These are phyloP conservation scores for Drosophila aldrichi DNA, from an alignment of 2,888 invertebrate species.

Conservation along the genomic window DNA sequence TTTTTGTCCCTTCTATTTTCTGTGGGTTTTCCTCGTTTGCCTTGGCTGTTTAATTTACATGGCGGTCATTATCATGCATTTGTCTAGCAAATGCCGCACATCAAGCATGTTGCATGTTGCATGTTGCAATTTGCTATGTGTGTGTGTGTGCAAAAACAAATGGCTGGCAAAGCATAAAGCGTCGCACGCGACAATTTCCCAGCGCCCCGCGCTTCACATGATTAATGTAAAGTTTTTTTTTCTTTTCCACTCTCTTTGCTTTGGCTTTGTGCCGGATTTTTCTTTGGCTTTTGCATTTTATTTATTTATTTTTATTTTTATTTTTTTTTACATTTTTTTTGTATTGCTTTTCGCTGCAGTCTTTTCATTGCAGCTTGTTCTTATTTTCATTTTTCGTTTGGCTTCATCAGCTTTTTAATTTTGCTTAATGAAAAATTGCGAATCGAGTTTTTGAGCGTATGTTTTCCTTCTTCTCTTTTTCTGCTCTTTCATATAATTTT, in stretches of 20 bases:
- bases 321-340: conserved; percentile 10
- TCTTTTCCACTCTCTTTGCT: conserved; percentile 13
- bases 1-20: conserved; percentile 7
- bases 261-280: conserved; percentile 29
- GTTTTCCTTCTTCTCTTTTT: conserved; percentile 4
- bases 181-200: conserved; percentile 70
- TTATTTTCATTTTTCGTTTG: conserved; percentile 28
- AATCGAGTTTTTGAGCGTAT: conserved; percentile 16
- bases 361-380: conserved; percentile 26
- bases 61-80: conserved; percentile 70
- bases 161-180: conserved; percentile 1
- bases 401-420: conserved; percentile 78
- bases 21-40: conserved; percentile 23
- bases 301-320: conserved; percentile 16
- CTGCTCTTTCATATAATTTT: conserved; percentile 12
- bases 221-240: conserved; percentile 75
- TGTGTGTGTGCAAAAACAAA: conserved; percentile 1
- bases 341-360: conserved; percentile 10
- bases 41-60: conserved; percentile 47
- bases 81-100: conserved; percentile 47
- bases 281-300: conserved; percentile 14
- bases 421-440: conserved; percentile 76
- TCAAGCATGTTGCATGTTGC: conserved; percentile 54
- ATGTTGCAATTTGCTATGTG: conserved; percentile 18
- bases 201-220: conserved; percentile 66